Percentiles rank a stretch among this genome's conserved stretches.
These are phyloP conservation scores for Onychomys leucogaster DNA, from an alignment of 2,797 vertebrate genomes.

Conservation along the genomic window DNA sequence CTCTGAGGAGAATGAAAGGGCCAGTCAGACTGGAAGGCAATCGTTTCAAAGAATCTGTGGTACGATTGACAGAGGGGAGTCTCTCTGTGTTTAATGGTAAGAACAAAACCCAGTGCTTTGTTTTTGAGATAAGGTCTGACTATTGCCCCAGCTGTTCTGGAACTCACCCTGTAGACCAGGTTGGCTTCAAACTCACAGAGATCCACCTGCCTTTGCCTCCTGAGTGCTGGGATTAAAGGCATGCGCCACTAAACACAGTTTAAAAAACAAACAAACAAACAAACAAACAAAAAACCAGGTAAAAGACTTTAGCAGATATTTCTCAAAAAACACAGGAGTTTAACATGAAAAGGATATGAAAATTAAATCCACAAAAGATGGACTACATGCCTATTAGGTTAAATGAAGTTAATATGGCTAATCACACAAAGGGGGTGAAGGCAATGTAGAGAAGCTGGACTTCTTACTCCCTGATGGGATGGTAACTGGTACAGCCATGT, in stretches of 20 bases:
- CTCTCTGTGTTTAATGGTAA: not conserved
- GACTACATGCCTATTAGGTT: not conserved
- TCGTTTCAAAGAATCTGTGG: not conserved
- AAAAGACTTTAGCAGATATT: not conserved
- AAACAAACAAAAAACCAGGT: not conserved
- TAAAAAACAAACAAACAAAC: not conserved
- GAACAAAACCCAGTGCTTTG: not conserved
- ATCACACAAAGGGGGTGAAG: not conserved
- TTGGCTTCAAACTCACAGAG: not conserved
- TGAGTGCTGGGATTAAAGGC: not conserved
- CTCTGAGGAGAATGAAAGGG: not conserved
- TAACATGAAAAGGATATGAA: not conserved
- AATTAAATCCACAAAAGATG: not conserved
- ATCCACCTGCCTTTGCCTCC: not conserved
- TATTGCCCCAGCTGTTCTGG: not conserved
- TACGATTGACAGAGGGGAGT: not conserved
- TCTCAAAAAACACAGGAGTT: not conserved
- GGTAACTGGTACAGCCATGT: fast-evolving
- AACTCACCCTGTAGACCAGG: not conserved
- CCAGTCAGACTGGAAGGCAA: not conserved
- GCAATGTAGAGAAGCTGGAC: not conserved
- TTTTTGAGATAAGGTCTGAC: not conserved
- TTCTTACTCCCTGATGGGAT: not conserved
- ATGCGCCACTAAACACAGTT: not conserved
- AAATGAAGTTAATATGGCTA: not conserved